Evolutionary conservation across 2,888 invertebrate species (phyloP).

Genomic region (Kryphioiulus occultus): DNA sequence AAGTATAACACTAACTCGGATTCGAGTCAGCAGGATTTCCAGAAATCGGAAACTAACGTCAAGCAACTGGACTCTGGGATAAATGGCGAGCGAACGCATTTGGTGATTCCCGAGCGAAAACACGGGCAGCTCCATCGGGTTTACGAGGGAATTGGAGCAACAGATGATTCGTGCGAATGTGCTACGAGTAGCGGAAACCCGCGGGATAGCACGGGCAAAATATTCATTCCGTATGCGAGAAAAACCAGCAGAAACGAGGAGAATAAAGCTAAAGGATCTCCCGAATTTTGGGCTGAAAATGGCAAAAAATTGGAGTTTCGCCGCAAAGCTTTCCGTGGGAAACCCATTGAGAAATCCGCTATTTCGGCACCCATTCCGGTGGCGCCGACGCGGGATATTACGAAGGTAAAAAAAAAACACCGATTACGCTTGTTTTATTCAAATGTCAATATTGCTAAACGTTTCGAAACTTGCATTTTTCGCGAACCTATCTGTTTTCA

Average conservation of each 20-base stretch:
- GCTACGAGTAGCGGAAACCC: not conserved
- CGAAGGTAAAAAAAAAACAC: not conserved
- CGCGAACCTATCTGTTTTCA: not conserved
- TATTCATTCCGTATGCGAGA: not conserved
- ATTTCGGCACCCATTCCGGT: not conserved
- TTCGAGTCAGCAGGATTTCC: not conserved
- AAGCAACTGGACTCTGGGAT: not conserved
- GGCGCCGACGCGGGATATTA: not conserved
- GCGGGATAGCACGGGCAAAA: not conserved
- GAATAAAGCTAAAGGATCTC: not conserved
- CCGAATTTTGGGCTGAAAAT: not conserved
- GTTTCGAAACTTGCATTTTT: not conserved
- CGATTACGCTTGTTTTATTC: not conserved
- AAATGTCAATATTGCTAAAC: not conserved
- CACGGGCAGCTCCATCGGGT: not conserved
- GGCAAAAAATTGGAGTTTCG: not conserved
- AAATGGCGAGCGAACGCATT: not conserved
- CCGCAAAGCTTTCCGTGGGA: not conserved
- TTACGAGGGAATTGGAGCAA: not conserved
- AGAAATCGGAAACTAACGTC: not conserved
- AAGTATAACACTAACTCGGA: slow-evolving; percentile 37
- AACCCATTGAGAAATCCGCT: slow-evolving; percentile 14
- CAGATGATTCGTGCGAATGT: not conserved
- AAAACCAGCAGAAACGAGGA: not conserved
- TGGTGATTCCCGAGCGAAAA: not conserved